These are phyloP conservation scores for Ciconia nigra DNA, from an alignment of 2,797 vertebrate genomes.

Conservation along the genomic window DNA sequence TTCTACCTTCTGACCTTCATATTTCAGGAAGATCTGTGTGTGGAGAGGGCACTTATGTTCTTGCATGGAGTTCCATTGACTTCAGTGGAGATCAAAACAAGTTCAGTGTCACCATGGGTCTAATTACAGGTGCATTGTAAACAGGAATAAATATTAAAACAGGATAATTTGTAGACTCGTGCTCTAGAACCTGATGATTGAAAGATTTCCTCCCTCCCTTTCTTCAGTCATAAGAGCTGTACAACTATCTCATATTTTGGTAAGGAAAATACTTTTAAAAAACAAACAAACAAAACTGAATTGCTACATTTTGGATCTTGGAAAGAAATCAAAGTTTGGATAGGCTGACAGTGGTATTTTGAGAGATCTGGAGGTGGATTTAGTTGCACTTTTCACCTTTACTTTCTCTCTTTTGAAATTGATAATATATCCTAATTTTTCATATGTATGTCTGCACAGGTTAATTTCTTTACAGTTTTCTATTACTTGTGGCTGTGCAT, in stretches of 20 bases:
- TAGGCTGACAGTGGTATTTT: neutral
- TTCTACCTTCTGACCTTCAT: neutral
- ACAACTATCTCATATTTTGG: neutral
- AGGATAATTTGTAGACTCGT: neutral
- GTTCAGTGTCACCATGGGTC: neutral
- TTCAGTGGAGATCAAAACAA: neutral
- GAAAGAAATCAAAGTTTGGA: neutral
- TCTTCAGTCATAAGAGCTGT: neutral
- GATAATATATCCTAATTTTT: neutral
- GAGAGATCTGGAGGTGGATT: neutral
- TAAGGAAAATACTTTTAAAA: neutral
- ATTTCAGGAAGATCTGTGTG: neutral
- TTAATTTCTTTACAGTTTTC: neutral
- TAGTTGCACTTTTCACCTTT: neutral
- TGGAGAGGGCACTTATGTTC: accelerated
- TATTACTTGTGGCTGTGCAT: neutral
- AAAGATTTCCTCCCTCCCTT: neutral
- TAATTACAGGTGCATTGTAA: neutral
- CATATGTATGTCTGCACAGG: neutral
- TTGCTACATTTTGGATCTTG: neutral
- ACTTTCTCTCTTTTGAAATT: neutral
- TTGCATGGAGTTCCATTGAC: neutral
- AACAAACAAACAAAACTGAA: neutral
- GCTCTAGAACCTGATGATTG: neutral
- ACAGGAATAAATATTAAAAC: neutral